Evolutionary conservation across 2,888 invertebrate species (phyloP).

Genomic region (Euzophera pinguis): DNA sequence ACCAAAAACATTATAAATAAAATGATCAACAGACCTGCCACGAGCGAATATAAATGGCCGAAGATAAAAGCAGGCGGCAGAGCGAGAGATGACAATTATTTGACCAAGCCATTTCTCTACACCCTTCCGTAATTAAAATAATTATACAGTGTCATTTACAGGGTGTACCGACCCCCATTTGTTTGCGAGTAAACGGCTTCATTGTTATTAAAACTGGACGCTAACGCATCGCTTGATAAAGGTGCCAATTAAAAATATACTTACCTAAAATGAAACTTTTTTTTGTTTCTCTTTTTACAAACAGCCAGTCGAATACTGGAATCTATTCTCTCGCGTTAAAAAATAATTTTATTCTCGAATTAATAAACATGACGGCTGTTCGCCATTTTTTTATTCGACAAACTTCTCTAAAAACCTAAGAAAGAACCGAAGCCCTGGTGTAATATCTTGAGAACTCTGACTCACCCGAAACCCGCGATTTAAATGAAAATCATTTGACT

Average conservation of each 20-base stretch:
- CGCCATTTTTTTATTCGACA: too few species aligned
- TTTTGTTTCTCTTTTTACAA: neutral
- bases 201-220: slow-evolving; percentile 23
- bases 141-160: slow-evolving; percentile 34
- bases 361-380: too few species aligned
- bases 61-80: slow-evolving; percentile 1
- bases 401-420: too few species aligned
- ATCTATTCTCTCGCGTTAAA: too few species aligned
- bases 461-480: too few species aligned
- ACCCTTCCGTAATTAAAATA: slow-evolving; percentile 32
- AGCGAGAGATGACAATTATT: slow-evolving; percentile 10
- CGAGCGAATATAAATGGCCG: slow-evolving; percentile 4
- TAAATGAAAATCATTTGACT: too few species aligned
- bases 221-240: neutral
- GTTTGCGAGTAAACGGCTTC: slow-evolving; percentile 30
- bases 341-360: too few species aligned
- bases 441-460: too few species aligned
- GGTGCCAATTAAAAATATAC: neutral
- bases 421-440: too few species aligned
- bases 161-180: slow-evolving; percentile 29
- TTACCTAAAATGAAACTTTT: neutral
- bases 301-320: too few species aligned
- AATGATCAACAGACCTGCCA: neutral
- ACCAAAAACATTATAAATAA: neutral
- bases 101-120: slow-evolving; percentile 8